Percentiles rank a stretch among this genome's conserved stretches.
These are phyloP conservation scores for Gallinago solitaria DNA, from an alignment of 2,797 vertebrate genomes.

Conservation along the genomic window DNA sequence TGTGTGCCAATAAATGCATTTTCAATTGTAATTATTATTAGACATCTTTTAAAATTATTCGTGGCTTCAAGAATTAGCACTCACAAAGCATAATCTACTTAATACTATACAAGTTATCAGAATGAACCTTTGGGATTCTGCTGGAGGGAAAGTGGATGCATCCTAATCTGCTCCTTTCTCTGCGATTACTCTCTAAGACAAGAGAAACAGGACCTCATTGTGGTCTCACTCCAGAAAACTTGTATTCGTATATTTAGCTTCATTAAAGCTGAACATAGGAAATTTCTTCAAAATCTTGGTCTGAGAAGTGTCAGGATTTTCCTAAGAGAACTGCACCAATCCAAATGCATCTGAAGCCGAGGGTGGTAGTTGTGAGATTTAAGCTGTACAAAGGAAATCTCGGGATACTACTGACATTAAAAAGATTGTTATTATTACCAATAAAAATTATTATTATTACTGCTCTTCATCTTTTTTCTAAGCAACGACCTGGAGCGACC, in stretches of 20 bases:
- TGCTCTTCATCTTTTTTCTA: not conserved
- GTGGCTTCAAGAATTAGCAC: not conserved
- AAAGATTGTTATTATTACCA: not conserved
- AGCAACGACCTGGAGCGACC: not conserved
- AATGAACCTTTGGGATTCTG: not conserved
- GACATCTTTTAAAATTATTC: not conserved
- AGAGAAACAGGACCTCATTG: not conserved
- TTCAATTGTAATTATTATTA: conserved; percentile 14
- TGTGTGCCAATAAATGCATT: not conserved
- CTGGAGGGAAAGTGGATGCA: conserved; percentile 11
- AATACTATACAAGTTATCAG: not conserved
- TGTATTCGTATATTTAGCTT: not conserved
- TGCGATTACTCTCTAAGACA: not conserved
- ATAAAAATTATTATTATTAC: too few species aligned
- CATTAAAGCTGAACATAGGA: not conserved
- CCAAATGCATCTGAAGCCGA: not conserved
- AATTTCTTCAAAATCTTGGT: not conserved
- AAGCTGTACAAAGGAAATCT: not conserved
- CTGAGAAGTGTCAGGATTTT: not conserved
- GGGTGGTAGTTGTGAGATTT: not conserved
- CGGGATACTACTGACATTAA: not conserved
- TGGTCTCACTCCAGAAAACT: not conserved
- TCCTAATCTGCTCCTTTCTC: conserved; percentile 7
- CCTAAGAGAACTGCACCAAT: not conserved
- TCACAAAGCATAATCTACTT: conserved; percentile 25